Percentiles rank a stretch among this genome's conserved stretches.
Conservation (phyloP, 2,113 vertebrate genomes). For the Mirounga angustirostris region DNA sequence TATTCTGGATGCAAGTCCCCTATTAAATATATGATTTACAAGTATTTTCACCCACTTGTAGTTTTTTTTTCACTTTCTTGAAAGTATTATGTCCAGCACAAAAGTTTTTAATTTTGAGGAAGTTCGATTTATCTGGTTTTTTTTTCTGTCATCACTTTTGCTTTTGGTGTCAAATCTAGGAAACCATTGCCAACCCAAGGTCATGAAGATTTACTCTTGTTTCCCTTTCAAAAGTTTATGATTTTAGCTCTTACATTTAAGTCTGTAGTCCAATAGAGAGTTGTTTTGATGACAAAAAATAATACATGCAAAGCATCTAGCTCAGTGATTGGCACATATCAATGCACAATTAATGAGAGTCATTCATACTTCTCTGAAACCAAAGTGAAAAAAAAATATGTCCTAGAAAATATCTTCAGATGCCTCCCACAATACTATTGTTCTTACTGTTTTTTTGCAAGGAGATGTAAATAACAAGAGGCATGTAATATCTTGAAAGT, state of each 20-base stretch:
- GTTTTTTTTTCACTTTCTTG: neutral
- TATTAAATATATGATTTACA: neutral
- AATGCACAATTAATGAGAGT: neutral
- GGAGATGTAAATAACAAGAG: constrained; percentile 4
- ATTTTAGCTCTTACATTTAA: neutral
- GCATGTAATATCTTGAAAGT: neutral
- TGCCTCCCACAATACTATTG: neutral
- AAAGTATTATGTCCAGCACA: neutral
- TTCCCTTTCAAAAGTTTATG: neutral
- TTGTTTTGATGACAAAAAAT: neutral
- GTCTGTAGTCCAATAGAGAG: neutral
- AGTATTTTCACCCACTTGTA: neutral
- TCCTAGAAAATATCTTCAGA: neutral
- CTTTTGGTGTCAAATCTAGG: neutral
- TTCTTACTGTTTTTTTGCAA: neutral
- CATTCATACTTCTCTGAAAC: neutral
- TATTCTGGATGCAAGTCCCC: neutral
- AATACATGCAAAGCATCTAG: neutral
- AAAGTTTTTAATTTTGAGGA: neutral
- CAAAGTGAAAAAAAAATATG: neutral
- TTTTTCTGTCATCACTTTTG: neutral
- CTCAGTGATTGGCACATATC: neutral
- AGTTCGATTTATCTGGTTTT: neutral
- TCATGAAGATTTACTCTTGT: neutral
- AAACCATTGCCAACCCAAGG: neutral